Evolutionary conservation across 2,888 invertebrate species (phyloP), one percentile per base, ranked within the genome.

Genomic region (Gari tellinella): DNA sequence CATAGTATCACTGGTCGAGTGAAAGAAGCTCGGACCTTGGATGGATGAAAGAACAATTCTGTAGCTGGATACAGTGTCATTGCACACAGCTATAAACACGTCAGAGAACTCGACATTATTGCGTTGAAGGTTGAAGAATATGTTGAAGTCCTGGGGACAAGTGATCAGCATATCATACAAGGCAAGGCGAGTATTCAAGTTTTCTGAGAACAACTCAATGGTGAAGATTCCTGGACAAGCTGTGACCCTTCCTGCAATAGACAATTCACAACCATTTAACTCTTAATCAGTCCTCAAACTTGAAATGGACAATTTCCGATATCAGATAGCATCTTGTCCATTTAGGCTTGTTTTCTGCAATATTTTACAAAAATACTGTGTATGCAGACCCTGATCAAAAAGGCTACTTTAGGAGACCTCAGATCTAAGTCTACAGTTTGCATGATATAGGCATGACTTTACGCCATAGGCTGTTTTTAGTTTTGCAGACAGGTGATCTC

Each of bases 181-280:
- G 26, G 82, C 88, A 4, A 86, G 78, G 51, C 84, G 81, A 10
- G 77, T 60, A 0, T 80, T 69, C 68, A 81, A 75, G 26, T 83
- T 73, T 67, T 86, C 86, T 51, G 86, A 84, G 67, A 81, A 86
- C n/a, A 89, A 68, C 61, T 88, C 85, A 40, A 88, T 61, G 15
- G 86, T 87, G 26, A 91, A 69, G 52, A 89, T 86, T 25, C 86
- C 88, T 0, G 91, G 91, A 60, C 90, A 90, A 15, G 69, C 72
- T 31, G 78, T 76, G 62, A 90, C 78, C n/a, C 77, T 73, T 52
- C 88, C 89, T 89, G 77, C 8, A 77, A 78, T 2, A 40, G 10
- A 23, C 12, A 21, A 51, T 51, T 51, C 23, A 17, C n/a, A n/a
- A n/a, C n/a, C n/a, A n/a, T n/a, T n/a, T n/a, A n/a, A n/a, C n/a